Base-by-base conservation (phyloP, 2,113 vertebrate genomes). In the Odontophorus gujanensis region DNA sequence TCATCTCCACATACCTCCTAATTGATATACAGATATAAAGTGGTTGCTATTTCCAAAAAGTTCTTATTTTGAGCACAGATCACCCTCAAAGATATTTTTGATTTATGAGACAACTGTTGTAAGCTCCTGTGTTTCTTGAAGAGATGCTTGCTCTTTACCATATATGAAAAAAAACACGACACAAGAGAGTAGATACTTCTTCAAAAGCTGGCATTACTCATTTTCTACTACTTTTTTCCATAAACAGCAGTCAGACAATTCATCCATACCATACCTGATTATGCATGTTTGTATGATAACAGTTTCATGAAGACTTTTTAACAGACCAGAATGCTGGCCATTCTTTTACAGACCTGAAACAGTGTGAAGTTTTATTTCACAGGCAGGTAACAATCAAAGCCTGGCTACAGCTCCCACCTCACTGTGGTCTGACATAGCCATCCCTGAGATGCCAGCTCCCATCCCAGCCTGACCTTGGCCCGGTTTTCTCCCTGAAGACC, bases 361-460 rank as follows among this genome's bases (percentile, higher is more conserved):
- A 57, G 13, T 21, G 57, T 0, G 0, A 47, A 47, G 1, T 1
- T 4, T 84, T 92, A 83, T 48, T 65, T 26, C 0, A 5, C 43
- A 53, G 42, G 69, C 9, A 50, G 10, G 16, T 40, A 78, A 59
- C 11, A 71, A 58, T 28, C 26, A 42, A 3, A 50, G 45, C 12
- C 47, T 22, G 63, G 16, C 7, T 14, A 28, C 40, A 40, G 47
- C n/a, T 79, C 48, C 57, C 2, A 2, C 6, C 22, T 20, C 6
- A 13, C 28, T 30, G 9, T 19, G 12, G 42, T 24, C 24, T 47
- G 7, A 18, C 16, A 51, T 22, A 16, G 15, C 32, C 6, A 3
- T 8, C 59, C 59, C 28, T 57, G 58, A 42, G 45, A 3, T 5
- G 34, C 5, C 30, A 19, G 51, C 66, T 38, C 6, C 25, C 42